Percentiles rank a stretch among this genome's conserved stretches.
phyloP scores from a whole-genome alignment of 2,888 invertebrate species.

The Drosophila nigricruria region DNA sequence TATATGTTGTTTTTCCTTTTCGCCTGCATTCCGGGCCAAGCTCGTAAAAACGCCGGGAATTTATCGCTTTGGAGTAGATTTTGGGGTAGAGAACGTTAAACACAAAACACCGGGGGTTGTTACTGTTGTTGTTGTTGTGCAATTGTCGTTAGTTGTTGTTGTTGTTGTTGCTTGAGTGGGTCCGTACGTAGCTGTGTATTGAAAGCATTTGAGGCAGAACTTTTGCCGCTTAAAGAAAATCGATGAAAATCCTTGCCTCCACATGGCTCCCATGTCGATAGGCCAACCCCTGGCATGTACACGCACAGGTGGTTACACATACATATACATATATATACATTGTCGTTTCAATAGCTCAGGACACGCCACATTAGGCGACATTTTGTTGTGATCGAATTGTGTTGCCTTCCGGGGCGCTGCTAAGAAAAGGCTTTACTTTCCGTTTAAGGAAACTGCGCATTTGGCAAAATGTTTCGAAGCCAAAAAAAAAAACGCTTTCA shows the following conservation, averaged over 20 bases:
- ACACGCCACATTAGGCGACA: slow-evolving; percentile 76
- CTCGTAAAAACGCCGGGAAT: slow-evolving; percentile 77
- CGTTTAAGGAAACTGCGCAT: slow-evolving; percentile 57
- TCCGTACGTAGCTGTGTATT: slow-evolving; percentile 39
- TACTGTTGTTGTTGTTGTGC: slow-evolving; percentile 51
- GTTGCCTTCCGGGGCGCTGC: slow-evolving; percentile 53
- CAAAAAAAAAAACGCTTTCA: slow-evolving; percentile 34
- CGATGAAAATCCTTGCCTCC: slow-evolving; percentile 48
- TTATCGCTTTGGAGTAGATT: slow-evolving; percentile 77
- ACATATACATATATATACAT: background rate
- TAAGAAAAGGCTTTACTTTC: slow-evolving; percentile 36
- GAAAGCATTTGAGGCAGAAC: slow-evolving; percentile 42
- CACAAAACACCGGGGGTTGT: slow-evolving; percentile 40
- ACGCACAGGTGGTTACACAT: slow-evolving; percentile 62
- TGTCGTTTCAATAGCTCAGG: slow-evolving; percentile 38
- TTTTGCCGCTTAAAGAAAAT: slow-evolving; percentile 73
- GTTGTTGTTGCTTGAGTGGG: slow-evolving; percentile 68
- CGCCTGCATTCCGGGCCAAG: slow-evolving; percentile 60
- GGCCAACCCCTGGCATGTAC: slow-evolving; percentile 26
- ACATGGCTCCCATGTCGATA: slow-evolving; percentile 1
- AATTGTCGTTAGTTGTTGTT: slow-evolving; percentile 49
- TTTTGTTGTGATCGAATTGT: slow-evolving; percentile 72
- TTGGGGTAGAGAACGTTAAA: slow-evolving; percentile 33
- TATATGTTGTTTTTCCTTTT: slow-evolving; percentile 44
- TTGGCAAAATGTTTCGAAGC: slow-evolving; percentile 37